Evolutionary conservation across 2,797 vertebrate genomes (phyloP).

Genomic region (Cuculus canorus): DNA sequence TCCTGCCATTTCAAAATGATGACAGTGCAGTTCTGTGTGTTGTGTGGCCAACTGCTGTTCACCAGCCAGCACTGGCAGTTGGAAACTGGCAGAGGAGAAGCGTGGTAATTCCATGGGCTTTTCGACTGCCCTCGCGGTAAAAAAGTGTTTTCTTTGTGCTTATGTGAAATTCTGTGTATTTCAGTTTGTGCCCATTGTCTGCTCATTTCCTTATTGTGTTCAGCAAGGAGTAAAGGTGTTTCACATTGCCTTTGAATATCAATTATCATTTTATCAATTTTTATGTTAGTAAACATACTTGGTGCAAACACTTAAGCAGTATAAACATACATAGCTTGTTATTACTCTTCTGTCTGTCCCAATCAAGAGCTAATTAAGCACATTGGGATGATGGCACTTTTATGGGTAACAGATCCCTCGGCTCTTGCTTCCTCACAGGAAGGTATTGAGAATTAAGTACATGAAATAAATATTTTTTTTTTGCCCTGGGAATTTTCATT

Average conservation of each 20-base stretch:
- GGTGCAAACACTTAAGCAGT: neutral
- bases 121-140: neutral
- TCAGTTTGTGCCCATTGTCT: accelerated
- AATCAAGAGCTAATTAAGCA: conserved; percentile 5
- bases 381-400: neutral
- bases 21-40: neutral
- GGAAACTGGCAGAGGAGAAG: conserved; percentile 3
- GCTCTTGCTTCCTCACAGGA: neutral
- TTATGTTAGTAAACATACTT: neutral
- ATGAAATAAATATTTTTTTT: neutral
- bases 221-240: neutral
- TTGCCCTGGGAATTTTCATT: neutral
- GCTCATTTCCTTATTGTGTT: too few relatives aligned
- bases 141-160: neutral
- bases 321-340: neutral
- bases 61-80: neutral
- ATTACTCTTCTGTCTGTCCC: neutral
- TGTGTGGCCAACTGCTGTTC: conserved; percentile 10
- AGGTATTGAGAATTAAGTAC: neutral
- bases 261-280: neutral
- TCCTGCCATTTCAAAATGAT: neutral
- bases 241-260: neutral
- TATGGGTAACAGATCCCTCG: neutral
- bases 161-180: neutral
- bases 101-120: neutral